Evolutionary conservation across 2,797 vertebrate species (phyloP), one percentile per base, ranked within the genome.

Genomic region (Rallus crepitans): DNA sequence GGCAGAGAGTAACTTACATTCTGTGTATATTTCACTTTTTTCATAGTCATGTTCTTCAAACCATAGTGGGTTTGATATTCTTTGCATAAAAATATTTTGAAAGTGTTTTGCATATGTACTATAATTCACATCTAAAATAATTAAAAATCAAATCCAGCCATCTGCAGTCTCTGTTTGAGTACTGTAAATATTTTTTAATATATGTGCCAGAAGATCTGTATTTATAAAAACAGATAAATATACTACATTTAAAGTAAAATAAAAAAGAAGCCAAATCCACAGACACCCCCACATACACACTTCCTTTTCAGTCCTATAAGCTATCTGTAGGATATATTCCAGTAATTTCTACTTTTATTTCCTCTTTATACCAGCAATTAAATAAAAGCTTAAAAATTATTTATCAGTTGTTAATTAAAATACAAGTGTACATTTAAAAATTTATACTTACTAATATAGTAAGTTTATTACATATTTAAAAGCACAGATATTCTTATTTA

Each of bases 251-350:
- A 82, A 87, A 82, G 33, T 18, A 72, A 73, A 88, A 71, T n/a
- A 53, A 5, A 6, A 68, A 68, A 53, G 52, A 45, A 42, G 9
- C 3, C 3, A 42, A 39, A 20, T 7, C 13, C 7, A 63, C n/a
- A 59, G 1, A 14, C 3, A 7, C 35, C 35, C 35, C 3, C 18
- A 2, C 0, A 0, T 3, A 25, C 3, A 25, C 5, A 24, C 18
- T 61, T 11, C 5, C 11, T 28, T 87, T 85, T 47, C 57, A 11
- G 37, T 42, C 39, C 20, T 61, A 23, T 6, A 33, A 77, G 55
- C 8, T 3, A 47, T 30, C 12, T 87, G 9, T 39, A 72, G 14
- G 9, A 76, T 31, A 2, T 4, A 57, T 50, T 50, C 23, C 48
- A 76, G 24, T 52, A 70, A 42, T 31, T 82, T 85, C n/a, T 50